A percentile compares a stretch with the other conserved stretches of the same genome.
These are phyloP conservation scores for Gephyroberyx darwinii DNA, from an alignment of 2,797 vertebrate species.

Conservation along the genomic window DNA sequence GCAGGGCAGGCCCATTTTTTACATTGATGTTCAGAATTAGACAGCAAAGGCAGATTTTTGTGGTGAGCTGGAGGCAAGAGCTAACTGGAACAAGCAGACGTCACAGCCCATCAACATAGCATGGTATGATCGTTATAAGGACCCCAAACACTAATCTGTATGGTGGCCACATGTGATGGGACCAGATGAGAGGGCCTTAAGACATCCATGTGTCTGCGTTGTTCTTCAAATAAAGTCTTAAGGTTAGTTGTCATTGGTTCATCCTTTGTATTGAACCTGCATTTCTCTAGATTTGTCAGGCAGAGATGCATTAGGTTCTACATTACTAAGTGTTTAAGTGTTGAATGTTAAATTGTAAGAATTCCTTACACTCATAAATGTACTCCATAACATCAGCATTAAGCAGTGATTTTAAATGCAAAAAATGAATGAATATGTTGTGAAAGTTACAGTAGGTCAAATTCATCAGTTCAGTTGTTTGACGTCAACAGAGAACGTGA, in stretches of 20 bases:
- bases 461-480: background rate
- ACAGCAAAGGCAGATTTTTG: constrained; percentile 37
- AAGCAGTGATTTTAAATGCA: no score
- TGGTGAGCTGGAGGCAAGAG: constrained; percentile 54
- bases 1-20: constrained; percentile 17
- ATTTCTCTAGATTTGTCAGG: background rate
- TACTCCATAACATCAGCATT: no score
- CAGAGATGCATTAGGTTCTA: background rate
- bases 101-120: constrained; percentile 55
- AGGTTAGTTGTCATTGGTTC: constrained; percentile 5
- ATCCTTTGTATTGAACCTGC: constrained; percentile 16
- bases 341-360: no score
- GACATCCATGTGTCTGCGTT: constrained; percentile 36
- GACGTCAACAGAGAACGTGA: background rate
- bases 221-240: constrained; percentile 16
- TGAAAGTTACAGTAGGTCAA: no score
- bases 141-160: constrained; percentile 31
- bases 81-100: constrained; percentile 53
- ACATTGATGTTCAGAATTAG: constrained; percentile 61
- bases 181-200: constrained; percentile 50
- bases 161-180: constrained; percentile 36
- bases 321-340: background rate
- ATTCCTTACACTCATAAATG: no score
- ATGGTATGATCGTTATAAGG: constrained; percentile 56
- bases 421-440: no score